Evolutionary conservation across 2,888 invertebrate species (phyloP).

Genomic region (Cryptus viduatorius): DNA sequence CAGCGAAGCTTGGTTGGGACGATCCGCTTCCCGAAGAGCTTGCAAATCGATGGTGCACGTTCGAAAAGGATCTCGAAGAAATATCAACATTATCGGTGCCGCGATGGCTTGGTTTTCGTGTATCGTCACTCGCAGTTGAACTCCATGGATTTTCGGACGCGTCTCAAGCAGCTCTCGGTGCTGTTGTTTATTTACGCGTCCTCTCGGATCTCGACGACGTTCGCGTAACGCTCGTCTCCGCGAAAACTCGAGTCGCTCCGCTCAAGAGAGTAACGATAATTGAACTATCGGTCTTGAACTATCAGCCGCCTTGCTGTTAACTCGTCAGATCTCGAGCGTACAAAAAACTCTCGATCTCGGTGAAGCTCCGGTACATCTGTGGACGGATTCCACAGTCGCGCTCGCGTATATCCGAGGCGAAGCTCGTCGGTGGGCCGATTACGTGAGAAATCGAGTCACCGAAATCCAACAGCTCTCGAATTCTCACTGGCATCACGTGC

Average conservation of each 20-base stretch:
- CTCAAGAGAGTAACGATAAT: constrained; percentile 59
- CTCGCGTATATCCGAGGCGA: constrained; percentile 61
- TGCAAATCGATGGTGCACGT: constrained; percentile 19
- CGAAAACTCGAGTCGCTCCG: constrained; percentile 65
- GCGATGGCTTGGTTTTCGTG: constrained; percentile 42
- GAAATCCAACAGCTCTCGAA: constrained; percentile 65
- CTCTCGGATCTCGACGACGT: constrained; percentile 21
- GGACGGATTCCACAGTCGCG: constrained; percentile 58
- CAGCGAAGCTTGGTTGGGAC: constrained; percentile 47
- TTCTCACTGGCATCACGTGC: constrained; percentile 73
- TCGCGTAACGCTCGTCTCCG: constrained; percentile 48
- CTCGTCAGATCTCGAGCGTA: constrained; percentile 29
- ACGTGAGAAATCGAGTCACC: constrained; percentile 72
- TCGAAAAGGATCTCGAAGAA: not conserved
- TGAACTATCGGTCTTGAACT: constrained; percentile 62
- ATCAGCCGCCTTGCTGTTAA: constrained; percentile 54
- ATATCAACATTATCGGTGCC: constrained; percentile 41
- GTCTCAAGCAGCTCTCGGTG: constrained; percentile 56
- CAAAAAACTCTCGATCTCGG: constrained; percentile 16
- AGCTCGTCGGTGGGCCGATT: constrained; percentile 70
- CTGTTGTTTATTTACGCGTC: constrained; percentile 46
- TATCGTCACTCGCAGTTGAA: constrained; percentile 1
- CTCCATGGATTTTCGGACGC: constrained; percentile 65
- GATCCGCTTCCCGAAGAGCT: constrained; percentile 38
- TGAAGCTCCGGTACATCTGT: constrained; percentile 31